These are phyloP conservation scores for Strigamia crassipes DNA, from an alignment of 2,888 invertebrate species.

Conservation along the genomic window DNA sequence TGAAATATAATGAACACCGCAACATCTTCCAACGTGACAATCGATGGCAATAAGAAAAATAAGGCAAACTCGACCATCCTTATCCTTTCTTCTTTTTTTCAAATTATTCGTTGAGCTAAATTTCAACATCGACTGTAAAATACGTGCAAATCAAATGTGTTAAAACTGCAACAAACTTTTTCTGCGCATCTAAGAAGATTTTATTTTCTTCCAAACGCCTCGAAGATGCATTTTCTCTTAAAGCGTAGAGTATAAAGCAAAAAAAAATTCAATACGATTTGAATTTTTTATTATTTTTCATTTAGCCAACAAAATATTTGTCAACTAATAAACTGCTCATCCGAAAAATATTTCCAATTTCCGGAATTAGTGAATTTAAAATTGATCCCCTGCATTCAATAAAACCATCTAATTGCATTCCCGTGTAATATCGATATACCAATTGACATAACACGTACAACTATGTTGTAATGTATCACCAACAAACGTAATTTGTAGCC, in stretches of 20 bases:
- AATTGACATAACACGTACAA: background rate
- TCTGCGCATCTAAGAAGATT: too few relatives aligned
- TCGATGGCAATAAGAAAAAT: too few relatives aligned
- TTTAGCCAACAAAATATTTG: too few relatives aligned
- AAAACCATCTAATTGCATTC: background rate
- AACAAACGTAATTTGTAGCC: background rate
- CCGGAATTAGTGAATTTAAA: background rate
- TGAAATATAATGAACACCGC: too few relatives aligned
- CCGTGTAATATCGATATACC: background rate
- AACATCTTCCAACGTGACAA: too few relatives aligned
- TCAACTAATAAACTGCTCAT: too few relatives aligned
- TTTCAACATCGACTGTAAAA: background rate
- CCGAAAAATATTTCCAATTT: too few relatives aligned
- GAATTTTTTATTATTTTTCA: too few relatives aligned
- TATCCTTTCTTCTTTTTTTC: background rate
- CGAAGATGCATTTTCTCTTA: too few relatives aligned
- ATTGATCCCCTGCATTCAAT: background rate
- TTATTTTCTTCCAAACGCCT: too few relatives aligned
- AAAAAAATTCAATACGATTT: too few relatives aligned
- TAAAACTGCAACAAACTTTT: background rate
- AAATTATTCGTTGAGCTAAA: background rate
- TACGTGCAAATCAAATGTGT: background rate
- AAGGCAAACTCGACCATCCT: background rate
- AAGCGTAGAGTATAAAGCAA: too few relatives aligned
- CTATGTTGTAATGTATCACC: background rate